These are phyloP conservation scores for Drosophila repletoides DNA, from an alignment of 1,140 invertebrate genomes.

Conservation along the genomic window DNA sequence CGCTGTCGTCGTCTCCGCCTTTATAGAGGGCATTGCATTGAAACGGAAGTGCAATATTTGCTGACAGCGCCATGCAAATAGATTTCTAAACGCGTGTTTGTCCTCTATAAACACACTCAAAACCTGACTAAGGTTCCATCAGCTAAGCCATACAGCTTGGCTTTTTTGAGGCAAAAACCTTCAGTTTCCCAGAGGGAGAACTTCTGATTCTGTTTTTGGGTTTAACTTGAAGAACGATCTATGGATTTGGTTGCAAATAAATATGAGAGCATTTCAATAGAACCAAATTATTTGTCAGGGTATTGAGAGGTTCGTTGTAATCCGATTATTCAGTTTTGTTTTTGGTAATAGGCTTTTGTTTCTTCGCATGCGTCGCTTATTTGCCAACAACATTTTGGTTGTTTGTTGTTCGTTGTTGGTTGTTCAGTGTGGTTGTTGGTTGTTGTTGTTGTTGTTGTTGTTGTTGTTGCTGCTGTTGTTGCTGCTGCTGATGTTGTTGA, in stretches of 20 bases:
- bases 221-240: too few species aligned
- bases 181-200: too few species aligned
- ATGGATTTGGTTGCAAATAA: too few species aligned
- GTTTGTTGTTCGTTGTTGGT: constrained; percentile 23
- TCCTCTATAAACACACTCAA: too few species aligned
- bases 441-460: constrained; percentile 12
- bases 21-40: constrained; percentile 29
- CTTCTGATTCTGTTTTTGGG: too few species aligned
- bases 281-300: constrained; percentile 15
- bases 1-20: too few species aligned
- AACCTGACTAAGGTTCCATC: too few species aligned
- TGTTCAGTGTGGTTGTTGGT: constrained; percentile 15
- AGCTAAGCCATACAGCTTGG: not conserved
- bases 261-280: too few species aligned
- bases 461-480: constrained; percentile 19
- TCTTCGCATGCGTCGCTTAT: constrained; percentile 32
- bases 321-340: not conserved
- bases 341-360: constrained; percentile 44
- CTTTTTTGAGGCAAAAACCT: too few species aligned
- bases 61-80: constrained; percentile 60
- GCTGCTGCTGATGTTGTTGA: constrained; percentile 16
- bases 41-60: constrained; percentile 73
- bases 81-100: constrained; percentile 62
- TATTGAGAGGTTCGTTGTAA: constrained; percentile 15
- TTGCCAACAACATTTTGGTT: constrained; percentile 37